These are phyloP conservation scores for Mesoligia furuncula DNA, from an alignment of 2,888 invertebrate species.

Conservation along the genomic window DNA sequence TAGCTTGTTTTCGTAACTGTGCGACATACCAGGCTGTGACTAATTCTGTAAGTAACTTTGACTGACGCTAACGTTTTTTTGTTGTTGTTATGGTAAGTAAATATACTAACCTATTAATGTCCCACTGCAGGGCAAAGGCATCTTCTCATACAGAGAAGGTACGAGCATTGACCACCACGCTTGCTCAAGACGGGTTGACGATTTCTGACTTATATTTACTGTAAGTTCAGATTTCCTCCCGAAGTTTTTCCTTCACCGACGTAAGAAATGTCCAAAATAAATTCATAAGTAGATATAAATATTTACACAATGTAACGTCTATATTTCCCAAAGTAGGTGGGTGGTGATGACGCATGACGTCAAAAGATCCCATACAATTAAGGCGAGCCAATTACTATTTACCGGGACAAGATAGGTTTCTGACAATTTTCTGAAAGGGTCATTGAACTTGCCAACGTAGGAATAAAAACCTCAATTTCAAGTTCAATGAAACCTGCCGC, in stretches of 20 bases:
- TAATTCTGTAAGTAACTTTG: neutral
- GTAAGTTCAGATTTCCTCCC: neutral
- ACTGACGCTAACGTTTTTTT: neutral
- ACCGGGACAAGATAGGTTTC: neutral
- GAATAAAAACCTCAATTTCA: conserved; percentile 10
- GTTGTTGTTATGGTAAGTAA: neutral
- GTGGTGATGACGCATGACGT: neutral
- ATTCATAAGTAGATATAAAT: neutral
- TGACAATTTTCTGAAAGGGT: neutral
- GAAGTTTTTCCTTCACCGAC: neutral
- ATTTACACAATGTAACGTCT: neutral
- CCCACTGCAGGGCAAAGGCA: neutral
- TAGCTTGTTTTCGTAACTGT: conserved; percentile 23
- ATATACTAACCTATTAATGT: neutral
- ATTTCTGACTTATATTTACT: neutral
- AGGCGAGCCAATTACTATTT: conserved; percentile 14
- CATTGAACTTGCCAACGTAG: neutral
- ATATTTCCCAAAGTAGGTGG: neutral
- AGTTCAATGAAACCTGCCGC: neutral
- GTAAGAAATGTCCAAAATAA: neutral
- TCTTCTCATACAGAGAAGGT: neutral
- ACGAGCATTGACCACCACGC: neutral
- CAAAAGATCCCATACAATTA: conserved; percentile 4
- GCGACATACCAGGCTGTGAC: neutral
- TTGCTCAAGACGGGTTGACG: neutral